phyloP scores from a whole-genome alignment of 2,797 vertebrate species.

The Crypturellus tataupa region DNA sequence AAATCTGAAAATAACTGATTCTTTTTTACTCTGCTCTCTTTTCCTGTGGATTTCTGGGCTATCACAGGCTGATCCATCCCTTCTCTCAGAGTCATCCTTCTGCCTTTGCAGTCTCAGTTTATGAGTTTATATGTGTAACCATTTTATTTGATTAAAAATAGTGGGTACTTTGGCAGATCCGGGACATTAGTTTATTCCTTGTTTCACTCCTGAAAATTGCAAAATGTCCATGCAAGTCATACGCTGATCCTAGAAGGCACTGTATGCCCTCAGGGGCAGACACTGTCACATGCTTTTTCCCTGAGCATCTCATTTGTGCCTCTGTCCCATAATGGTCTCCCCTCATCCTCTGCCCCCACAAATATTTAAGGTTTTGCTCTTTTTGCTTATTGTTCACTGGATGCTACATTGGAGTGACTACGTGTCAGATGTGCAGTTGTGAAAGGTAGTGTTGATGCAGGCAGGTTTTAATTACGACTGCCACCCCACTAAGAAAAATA shows the following conservation, averaged over 20 bases:
- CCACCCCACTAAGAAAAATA: constrained; percentile 4
- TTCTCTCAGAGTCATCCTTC: not conserved
- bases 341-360: not conserved
- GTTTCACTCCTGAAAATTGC: constrained; percentile 1
- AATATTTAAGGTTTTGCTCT: not conserved
- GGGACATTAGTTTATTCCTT: not conserved
- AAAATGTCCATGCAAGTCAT: not conserved
- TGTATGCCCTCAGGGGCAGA: not conserved
- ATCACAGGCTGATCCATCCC: not conserved
- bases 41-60: not conserved
- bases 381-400: not conserved
- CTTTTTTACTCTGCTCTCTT: not conserved
- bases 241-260: not conserved
- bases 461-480: not conserved
- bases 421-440: not conserved
- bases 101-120: not conserved
- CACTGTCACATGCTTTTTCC: not conserved
- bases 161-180: not conserved
- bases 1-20: not conserved
- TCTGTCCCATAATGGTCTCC: not conserved
- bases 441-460: not conserved
- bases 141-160: constrained; percentile 34
- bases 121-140: not conserved
- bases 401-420: not conserved
- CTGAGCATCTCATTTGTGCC: not conserved